Percentiles rank a stretch among this genome's conserved stretches.
Evolutionary conservation across 2,797 vertebrate genomes (phyloP).

Genomic region (Crax fasciolata): DNA sequence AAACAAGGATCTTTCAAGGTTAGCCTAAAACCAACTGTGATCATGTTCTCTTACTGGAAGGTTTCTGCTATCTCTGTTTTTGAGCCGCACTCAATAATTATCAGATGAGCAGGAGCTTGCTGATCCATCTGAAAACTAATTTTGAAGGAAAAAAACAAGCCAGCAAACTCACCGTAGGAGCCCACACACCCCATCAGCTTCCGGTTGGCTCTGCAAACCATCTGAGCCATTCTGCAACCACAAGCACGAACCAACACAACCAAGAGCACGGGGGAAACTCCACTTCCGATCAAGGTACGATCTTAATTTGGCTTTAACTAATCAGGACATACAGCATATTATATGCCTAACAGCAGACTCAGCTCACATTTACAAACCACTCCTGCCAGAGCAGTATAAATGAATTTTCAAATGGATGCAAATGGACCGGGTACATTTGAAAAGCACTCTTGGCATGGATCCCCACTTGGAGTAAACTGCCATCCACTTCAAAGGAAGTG

Average conservation of each 20-base stretch:
- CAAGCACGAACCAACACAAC: neutral
- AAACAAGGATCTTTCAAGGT: neutral
- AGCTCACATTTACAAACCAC: neutral
- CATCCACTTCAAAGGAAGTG: conserved; percentile 41
- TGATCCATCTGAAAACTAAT: neutral
- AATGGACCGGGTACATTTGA: conserved; percentile 46
- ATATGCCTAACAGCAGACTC: neutral
- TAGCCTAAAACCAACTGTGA: neutral
- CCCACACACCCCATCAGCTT: neutral
- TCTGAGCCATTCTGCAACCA: neutral
- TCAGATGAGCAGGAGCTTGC: neutral
- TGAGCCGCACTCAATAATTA: conserved; percentile 27
- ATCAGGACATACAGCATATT: neutral
- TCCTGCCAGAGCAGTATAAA: neutral
- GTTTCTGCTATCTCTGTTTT: neutral
- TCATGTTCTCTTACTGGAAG: neutral
- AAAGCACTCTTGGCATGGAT: conserved; percentile 14
- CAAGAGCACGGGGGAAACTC: neutral
- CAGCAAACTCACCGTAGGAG: neutral
- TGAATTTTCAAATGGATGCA: conserved; percentile 46
- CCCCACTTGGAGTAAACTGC: neutral
- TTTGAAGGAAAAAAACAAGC: neutral
- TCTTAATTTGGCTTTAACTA: neutral
- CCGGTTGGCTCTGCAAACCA: neutral
- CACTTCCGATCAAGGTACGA: neutral